phyloP scores from a whole-genome alignment of 2,888 invertebrate genomes.

The Thecophora atra region DNA sequence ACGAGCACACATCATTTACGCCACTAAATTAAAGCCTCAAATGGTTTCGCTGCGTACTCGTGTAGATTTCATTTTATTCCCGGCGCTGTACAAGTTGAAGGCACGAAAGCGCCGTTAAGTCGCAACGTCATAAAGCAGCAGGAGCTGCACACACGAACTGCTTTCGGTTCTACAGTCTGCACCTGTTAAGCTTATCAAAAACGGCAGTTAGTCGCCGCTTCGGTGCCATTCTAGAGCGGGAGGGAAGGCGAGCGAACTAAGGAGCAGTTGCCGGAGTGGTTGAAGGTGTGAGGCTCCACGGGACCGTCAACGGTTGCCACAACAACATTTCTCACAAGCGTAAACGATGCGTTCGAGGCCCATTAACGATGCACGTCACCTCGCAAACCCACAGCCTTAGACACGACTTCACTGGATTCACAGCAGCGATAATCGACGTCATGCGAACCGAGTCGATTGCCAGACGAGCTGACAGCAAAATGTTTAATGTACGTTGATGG shows the following conservation, averaged over 20 bases:
- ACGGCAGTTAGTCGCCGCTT: constrained; percentile 6
- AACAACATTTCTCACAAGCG: constrained; percentile 19
- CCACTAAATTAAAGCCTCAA: constrained; percentile 37
- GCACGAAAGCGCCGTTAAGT: constrained; percentile 38
- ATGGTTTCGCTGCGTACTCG: constrained; percentile 23
- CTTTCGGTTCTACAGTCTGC: not conserved
- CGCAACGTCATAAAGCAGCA: constrained; percentile 30
- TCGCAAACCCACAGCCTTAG: not conserved
- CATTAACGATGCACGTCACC: constrained; percentile 8
- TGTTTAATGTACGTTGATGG: not conserved
- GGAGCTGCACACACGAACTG: constrained; percentile 9
- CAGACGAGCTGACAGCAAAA: constrained; percentile 5
- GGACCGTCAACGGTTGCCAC: constrained; percentile 3
- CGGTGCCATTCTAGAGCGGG: not conserved
- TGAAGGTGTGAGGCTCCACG: not conserved
- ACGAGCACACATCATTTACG: constrained; percentile 31
- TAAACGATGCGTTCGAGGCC: constrained; percentile 18
- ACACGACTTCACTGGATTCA: not conserved
- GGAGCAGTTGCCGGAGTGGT: not conserved
- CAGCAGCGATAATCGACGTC: not conserved
- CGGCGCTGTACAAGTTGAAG: constrained; percentile 18
- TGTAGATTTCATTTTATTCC: constrained; percentile 33
- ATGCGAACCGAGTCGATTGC: constrained; percentile 5
- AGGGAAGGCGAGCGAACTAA: not conserved
- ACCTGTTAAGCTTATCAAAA: constrained; percentile 36